Evolutionary conservation across 2,797 vertebrate species (phyloP), one percentile per base, ranked within the genome.

Genomic region (Spea hammondii): DNA sequence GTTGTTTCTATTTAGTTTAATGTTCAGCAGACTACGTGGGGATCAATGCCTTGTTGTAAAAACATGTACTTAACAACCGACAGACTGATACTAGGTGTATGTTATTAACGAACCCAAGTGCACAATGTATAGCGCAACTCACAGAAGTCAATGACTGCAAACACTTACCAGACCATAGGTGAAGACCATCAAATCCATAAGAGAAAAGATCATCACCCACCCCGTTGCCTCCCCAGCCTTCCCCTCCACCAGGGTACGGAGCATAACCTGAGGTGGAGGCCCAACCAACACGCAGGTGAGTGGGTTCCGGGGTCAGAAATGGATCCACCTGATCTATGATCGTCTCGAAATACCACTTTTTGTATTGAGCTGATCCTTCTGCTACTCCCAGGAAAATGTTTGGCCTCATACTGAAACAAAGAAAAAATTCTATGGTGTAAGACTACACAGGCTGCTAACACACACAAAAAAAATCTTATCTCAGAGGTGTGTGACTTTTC

Each of bases 301-400:
- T 96, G 46, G 97, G 96, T 86, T 98, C 95, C 45, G 95, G 94
- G 71, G 96, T 99, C 85, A 99, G 87, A 88, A 98, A 99, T 81
- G 95, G 95, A 83, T 99, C 96, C 87, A 98, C 95, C 60, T 97
- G 96, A 89, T 98, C 97, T 4, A 99, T 95, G 88, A 97, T 95
- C 79, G 99, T 89, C 87, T 99, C 98, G 14, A 97, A 99, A 89
- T 99, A 99, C 98, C 98, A 99, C 90, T 97, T 98, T 90, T 95
- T 97, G 85, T 99, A 99, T 85, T 99, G 97, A 12, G 97, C 95
- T 0, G 98, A 99, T 72, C 97, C 97, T 78, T 99, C 98, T 46
- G 97, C 95, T 59, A 97, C 93, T 50, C 98, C 97, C 72, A 99
- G 88, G 90, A 98, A 98, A 91, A 99, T 95, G 88, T 98, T 99